Conservation (phyloP, 2,888 invertebrate genomes). For the Macrophya annulata region DNA sequence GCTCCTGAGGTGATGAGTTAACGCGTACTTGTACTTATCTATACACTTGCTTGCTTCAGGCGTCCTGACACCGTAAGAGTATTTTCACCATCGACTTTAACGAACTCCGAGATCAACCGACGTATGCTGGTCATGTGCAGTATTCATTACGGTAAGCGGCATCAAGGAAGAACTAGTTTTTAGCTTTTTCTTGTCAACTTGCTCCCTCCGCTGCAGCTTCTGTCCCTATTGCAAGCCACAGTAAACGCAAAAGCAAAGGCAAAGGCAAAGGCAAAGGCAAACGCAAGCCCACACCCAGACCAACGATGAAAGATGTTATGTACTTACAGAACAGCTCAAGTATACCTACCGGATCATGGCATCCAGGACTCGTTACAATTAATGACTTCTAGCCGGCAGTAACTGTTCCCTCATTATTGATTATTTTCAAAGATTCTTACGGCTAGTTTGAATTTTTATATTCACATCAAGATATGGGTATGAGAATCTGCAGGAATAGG, state of each 20-base stretch:
- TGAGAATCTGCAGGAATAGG: not conserved
- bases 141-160: slow-evolving; percentile 51
- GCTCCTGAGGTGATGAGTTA: slow-evolving; percentile 7
- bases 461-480: not conserved
- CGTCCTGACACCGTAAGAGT: slow-evolving; percentile 22
- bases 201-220: not conserved
- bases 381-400: slow-evolving; percentile 43
- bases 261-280: not conserved
- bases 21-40: not conserved
- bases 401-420: slow-evolving; percentile 24
- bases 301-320: slow-evolving; percentile 32
- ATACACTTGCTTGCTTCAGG: not conserved
- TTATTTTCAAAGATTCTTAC: not conserved
- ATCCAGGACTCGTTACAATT: slow-evolving; percentile 33
- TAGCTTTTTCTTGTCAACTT: slow-evolving; percentile 30
- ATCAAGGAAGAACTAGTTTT: slow-evolving; percentile 38
- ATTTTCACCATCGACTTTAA: slow-evolving; percentile 33
- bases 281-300: slow-evolving; percentile 38
- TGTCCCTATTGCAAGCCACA: slow-evolving; percentile 8
- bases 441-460: not conserved
- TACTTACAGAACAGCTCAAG: not conserved
- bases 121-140: slow-evolving; percentile 50
- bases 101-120: slow-evolving; percentile 19
- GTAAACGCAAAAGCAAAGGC: not conserved
- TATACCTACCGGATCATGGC: not conserved